Base-by-base conservation (phyloP, 2,888 invertebrate genomes). In the Ectemnius cavifrons region DNA sequence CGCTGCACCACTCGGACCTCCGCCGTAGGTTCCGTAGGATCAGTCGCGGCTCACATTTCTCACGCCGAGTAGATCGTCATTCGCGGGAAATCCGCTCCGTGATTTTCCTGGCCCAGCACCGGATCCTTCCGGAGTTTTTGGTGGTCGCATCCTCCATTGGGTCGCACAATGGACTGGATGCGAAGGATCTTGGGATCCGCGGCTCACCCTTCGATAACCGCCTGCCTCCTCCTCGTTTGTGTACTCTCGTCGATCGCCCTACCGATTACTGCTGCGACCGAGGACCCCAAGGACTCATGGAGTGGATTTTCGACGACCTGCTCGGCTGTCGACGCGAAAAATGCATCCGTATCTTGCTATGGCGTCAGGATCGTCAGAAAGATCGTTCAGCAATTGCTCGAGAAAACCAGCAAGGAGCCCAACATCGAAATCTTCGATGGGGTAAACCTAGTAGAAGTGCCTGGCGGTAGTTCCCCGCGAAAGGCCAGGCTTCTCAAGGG, bases 341-440 rank as follows among this genome's bases (percentile, higher is more conserved):
- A 92, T 74, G 79, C 86, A 8, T 90, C 91, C 14, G 85, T 92
- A 5, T 86, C 92, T 4, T 92, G 93, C 77, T 92, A 93, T 47
- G 92, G 93, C 13, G 90, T 92, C 60, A 91, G 92, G 59, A 92
- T 92, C 56, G 87, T 93, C 60, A 89, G 91, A 20, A 92, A 91
- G 78, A 91, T 93, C 45, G 91, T 94, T 59, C 91, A 93, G 67
- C 93, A 93, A 80, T 89, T 92, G 79, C 84, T 94, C 52, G 92
- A 92, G 73, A 89, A 91, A 52, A 80, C 85, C 45, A 75, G 92
- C 75, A 92, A 92, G 77, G 85, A 94, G 67, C 91, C 92, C 11
- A 93, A 94, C 23, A 82, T 94, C 72, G 92, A 93, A 74, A 88
- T 95, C 28, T 91, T 93, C 11, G 94, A 94, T 16, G 95, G 95